Evolutionary conservation across 2,797 vertebrate species (phyloP).

Genomic region (Gambelia wislizenii): DNA sequence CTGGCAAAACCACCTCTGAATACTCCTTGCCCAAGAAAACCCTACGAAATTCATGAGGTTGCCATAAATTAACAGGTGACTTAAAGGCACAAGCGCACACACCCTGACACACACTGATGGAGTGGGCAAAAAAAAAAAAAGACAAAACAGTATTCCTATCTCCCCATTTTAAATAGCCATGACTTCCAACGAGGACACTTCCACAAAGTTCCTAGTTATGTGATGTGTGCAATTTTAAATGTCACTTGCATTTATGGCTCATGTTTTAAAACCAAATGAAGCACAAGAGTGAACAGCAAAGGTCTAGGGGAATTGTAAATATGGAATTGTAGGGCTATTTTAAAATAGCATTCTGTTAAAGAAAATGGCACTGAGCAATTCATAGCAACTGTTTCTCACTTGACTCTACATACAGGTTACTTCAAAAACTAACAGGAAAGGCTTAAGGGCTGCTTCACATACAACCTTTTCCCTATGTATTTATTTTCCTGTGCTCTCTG

Average conservation of each 20-base stretch:
- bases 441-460: background rate
- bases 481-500: background rate
- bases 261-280: constrained; percentile 11
- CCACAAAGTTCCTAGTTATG: background rate
- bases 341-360: background rate
- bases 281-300: background rate
- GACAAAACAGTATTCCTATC: background rate
- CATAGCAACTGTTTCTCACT: background rate
- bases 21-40: too few species aligned
- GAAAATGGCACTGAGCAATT: background rate
- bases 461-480: too few species aligned
- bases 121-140: background rate
- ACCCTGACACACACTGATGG: background rate
- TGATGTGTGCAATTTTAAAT: constrained; percentile 6
- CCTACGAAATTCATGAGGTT: too few species aligned
- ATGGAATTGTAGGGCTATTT: background rate
- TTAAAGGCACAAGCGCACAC: too few species aligned
- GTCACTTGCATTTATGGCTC: background rate
- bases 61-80: too few species aligned
- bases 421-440: background rate
- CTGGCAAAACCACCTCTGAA: too few species aligned
- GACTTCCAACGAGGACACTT: background rate
- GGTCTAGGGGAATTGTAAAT: constrained; percentile 6
- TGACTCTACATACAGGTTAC: background rate
- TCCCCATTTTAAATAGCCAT: background rate